phyloP scores from a whole-genome alignment of 2,113 vertebrate genomes.

The Nycticebus coucang region DNA sequence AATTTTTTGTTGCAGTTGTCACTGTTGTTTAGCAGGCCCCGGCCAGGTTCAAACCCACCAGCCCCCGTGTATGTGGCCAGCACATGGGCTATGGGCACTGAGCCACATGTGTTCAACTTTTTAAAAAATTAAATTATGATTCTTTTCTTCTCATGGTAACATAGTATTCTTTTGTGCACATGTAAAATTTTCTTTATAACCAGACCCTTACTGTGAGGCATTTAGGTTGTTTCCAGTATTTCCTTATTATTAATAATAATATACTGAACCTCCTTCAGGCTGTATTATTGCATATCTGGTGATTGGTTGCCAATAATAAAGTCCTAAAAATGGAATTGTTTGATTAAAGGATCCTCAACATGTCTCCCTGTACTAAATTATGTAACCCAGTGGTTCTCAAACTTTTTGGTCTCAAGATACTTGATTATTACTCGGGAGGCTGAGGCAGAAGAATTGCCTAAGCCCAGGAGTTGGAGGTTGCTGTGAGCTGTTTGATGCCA shows the following conservation, averaged over 20 bases:
- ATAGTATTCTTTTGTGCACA: not conserved
- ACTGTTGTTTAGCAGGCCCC: too few relatives aligned
- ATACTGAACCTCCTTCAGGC: not conserved
- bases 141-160: not conserved
- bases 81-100: too few relatives aligned
- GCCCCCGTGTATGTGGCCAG: too few relatives aligned
- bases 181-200: not conserved
- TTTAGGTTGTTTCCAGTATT: slow-evolving; percentile 1
- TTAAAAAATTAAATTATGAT: not conserved
- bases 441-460: too few relatives aligned
- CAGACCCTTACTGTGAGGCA: not conserved
- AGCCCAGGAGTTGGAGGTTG: too few relatives aligned
- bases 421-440: slow-evolving; percentile 1
- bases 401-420: not conserved
- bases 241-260: not conserved
- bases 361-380: not conserved
- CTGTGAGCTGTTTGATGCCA: too few relatives aligned
- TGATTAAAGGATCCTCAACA: not conserved
- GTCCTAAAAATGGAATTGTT: not conserved
- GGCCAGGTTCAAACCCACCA: too few relatives aligned
- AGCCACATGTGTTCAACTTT: not conserved
- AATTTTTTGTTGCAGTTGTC: too few relatives aligned
- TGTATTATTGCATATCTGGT: not conserved
- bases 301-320: not conserved
- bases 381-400: not conserved